Evolutionary conservation across 2,113 vertebrate species (phyloP), one percentile per base, ranked within the genome.

Genomic region (Phocoena phocoena): DNA sequence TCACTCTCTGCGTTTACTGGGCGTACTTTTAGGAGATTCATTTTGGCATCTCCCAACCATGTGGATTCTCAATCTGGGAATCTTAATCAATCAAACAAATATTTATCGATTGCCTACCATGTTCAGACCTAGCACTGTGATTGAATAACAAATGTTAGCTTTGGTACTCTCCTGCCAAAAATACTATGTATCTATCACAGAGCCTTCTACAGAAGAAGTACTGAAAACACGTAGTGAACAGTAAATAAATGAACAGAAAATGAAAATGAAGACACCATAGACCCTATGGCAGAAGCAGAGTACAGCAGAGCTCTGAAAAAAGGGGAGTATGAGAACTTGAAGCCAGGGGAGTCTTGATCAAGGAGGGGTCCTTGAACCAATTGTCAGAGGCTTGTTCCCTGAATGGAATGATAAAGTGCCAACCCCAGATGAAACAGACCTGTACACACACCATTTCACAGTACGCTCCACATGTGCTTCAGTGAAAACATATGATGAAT

Each of bases 61-160:
- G 86, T 70, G 53, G 65, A 95, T 83, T 86, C 96, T 89, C 93
- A 88, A 67, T 82, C 77, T 87, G 91, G 73, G 68, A 70, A 86
- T 80, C 44, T 95, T 83, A 73, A 95, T 97, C 90, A 94, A 95
- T 93, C 88, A 94, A 91, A 92, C 63, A 93, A 87, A 76, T 81
- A 84, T 71, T 95, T 95, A 93, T 67, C 90, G 96, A 97, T 87
- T 55, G 67, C 38, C 53, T 87, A 80, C 33, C 68, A 58, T 31
- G 33, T 89, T 93, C 80, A 74, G 79, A 71, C 76, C 63, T 33
- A 41, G 82, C 10, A 23, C 28, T 38, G 10, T 84, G 83, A 95
- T 85, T 88, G 62, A 81, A 47, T 55, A 90, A 92, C 82, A 88
- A 47, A 76, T 10, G 53, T 53, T 58, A 47, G 31, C 67, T 28